Conservation (phyloP, 2,113 vertebrate genomes). For the Zosterops pallidus region DNA sequence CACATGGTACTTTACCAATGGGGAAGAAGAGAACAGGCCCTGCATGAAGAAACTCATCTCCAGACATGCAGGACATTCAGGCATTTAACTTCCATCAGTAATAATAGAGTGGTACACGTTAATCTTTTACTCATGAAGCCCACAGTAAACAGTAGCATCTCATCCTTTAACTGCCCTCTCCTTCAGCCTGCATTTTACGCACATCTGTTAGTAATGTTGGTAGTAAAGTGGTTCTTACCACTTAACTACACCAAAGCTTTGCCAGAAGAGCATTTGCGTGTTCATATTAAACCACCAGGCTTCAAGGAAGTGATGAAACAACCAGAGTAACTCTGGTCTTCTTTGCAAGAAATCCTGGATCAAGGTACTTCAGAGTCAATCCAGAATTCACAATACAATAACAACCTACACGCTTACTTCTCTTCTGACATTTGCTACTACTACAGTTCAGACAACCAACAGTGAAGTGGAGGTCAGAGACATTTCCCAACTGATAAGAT, state of each 20-base stretch:
- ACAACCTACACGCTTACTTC: background rate
- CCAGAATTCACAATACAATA: background rate
- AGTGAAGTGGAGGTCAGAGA: background rate
- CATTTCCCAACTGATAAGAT: background rate
- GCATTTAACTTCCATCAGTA: background rate
- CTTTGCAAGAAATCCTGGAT: background rate
- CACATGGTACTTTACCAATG: background rate
- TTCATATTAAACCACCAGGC: background rate
- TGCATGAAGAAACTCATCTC: background rate
- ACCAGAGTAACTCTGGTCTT: background rate
- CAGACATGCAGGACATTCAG: background rate
- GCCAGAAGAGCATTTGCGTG: background rate
- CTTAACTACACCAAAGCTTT: background rate
- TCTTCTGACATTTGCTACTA: background rate
- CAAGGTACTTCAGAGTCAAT: background rate
- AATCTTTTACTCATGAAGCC: background rate
- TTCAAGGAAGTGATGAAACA: background rate
- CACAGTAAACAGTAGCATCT: background rate
- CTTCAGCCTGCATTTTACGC: background rate
- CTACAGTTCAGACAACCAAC: background rate
- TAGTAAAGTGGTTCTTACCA: background rate
- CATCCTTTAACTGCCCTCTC: background rate
- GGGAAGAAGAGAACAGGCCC: background rate
- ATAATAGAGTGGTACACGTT: background rate
- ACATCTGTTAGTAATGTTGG: background rate